Conservation (phyloP, 2,888 invertebrate species). For the Andrena trimmerana region DNA sequence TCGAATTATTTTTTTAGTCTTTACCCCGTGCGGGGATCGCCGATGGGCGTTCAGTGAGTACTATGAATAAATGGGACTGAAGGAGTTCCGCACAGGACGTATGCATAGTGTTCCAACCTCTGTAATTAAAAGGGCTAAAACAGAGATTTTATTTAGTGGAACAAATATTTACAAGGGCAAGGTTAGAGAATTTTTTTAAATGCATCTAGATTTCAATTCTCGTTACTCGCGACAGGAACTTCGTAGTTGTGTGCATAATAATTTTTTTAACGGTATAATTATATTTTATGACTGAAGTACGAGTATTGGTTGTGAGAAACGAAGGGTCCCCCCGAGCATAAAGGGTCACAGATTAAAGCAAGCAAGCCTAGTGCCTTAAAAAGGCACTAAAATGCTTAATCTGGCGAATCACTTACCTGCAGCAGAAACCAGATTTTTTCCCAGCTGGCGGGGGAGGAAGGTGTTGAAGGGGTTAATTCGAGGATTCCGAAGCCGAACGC, state of each 20-base stretch:
- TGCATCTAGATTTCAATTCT: background rate
- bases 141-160: too few species aligned
- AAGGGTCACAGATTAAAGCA: background rate
- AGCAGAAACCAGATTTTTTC: background rate
- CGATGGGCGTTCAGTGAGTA: too few species aligned
- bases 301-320: background rate
- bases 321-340: background rate
- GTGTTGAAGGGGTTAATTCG: slow-evolving; percentile 35
- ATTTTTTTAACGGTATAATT: background rate
- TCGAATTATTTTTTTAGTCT: too few species aligned
- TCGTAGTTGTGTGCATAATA: background rate
- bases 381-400: slow-evolving; percentile 32
- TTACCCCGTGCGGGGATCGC: too few species aligned
- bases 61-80: too few species aligned
- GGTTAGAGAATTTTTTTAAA: too few species aligned
- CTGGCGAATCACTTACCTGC: slow-evolving; percentile 20
- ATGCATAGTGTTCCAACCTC: too few species aligned
- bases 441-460: background rate
- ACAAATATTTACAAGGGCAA: background rate
- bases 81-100: too few species aligned
- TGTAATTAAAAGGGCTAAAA: too few species aligned
- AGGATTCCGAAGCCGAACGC: slow-evolving; percentile 1
- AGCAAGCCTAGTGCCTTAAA: background rate
- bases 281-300: background rate
- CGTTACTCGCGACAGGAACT: background rate